Evolutionary conservation across 2,797 vertebrate genomes (phyloP), one percentile per base, ranked within the genome.

Genomic region (Acanthurus tractus): DNA sequence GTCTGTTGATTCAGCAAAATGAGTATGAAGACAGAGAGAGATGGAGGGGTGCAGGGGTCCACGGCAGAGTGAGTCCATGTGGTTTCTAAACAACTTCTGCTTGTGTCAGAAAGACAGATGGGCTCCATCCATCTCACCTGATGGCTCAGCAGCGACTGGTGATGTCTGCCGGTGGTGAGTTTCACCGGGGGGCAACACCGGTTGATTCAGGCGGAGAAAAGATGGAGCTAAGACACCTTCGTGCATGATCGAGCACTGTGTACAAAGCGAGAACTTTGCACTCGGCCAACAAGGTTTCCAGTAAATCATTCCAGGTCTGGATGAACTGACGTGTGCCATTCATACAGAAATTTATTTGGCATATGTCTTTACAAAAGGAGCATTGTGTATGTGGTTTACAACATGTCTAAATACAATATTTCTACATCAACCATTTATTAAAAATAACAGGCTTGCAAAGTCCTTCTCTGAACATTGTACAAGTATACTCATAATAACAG

Each of bases 281-380:
- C 72, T 78, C 25, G 25, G 49, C 42, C 18, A 23, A n/a, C 17
- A 52, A 22, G 23, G 18, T 46, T 68, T 36, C 23, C 34, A 65
- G 46, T 20, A 40, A 71, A 62, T 55, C 22, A 46, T 23, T 74
- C 50, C 48, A 34, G 34, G 29, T 70, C 53, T 23, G 34, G 48
- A 15, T 42, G 61, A 67, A 38, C 4, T 13, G 14, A 68, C 15
- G 7, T 49, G 20, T 34, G 40, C 3, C 63, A 73, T 83, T 72
- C 76, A 81, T 86, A 83, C 81, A 85, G 70, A 90, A 85, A 87
- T 63, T 89, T 91, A 90, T 91, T 78, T 91, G 79, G 78, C 65
- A 70, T 76, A 78, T 82, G 10, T 83, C 52, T 90, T 88, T 91
- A 91, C 85, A 94, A 93, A 93, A 93, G 65, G 55, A 86, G 69